phyloP scores from a whole-genome alignment of 2,113 vertebrate genomes.

The Halichoeres trimaculatus region DNA sequence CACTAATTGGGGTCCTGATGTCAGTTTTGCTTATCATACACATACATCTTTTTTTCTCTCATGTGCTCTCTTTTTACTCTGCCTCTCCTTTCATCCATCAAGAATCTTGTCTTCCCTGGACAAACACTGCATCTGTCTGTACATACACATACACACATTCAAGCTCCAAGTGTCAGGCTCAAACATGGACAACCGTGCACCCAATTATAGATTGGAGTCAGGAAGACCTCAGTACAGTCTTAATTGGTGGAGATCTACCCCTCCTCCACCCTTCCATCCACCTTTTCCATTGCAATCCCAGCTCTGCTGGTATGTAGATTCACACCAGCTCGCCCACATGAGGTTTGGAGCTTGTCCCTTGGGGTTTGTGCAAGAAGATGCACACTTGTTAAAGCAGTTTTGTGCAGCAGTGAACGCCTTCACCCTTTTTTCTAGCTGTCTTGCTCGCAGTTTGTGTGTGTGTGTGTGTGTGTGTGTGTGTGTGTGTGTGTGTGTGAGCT shows the following conservation, averaged over 20 bases:
- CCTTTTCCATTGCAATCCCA: constrained; percentile 6
- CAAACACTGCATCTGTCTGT: background rate
- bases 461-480: constrained; percentile 2
- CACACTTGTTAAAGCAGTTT: constrained; percentile 35
- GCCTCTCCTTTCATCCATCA: constrained; percentile 44
- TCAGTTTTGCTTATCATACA: constrained; percentile 69
- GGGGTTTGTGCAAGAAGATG: background rate
- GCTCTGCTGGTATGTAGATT: constrained; percentile 37
- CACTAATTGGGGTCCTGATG: constrained; percentile 74
- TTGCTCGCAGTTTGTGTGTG: constrained; percentile 5
- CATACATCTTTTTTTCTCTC: constrained; percentile 40
- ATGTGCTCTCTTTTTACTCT: constrained; percentile 19
- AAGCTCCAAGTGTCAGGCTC: background rate
- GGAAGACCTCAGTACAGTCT: constrained; percentile 6
- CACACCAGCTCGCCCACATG: constrained; percentile 49
- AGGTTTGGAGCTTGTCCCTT: constrained; percentile 33
- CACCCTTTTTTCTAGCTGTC: background rate
- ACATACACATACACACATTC: background rate
- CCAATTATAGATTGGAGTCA: constrained; percentile 36
- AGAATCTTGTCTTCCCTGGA: constrained; percentile 16
- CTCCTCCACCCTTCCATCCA: constrained; percentile 11
- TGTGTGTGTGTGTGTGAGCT: background rate
- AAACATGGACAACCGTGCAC: constrained; percentile 15
- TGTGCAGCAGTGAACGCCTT: constrained; percentile 5
- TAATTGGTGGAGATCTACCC: constrained; percentile 58